These are phyloP conservation scores for Plodia interpunctella DNA, from an alignment of 1,140 invertebrate species.

Conservation along the genomic window DNA sequence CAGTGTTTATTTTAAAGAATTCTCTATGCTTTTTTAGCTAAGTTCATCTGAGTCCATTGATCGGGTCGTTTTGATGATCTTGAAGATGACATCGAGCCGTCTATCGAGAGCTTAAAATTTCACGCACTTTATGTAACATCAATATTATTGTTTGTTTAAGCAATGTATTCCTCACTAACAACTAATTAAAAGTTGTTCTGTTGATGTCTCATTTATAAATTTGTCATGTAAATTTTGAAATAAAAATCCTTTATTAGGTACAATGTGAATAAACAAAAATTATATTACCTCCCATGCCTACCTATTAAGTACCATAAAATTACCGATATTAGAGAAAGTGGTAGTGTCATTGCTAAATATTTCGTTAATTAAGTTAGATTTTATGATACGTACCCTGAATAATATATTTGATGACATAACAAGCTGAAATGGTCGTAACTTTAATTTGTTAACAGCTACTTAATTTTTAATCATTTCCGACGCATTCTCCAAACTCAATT, in stretches of 20 bases:
- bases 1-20: slow-evolving; percentile 70
- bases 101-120: slow-evolving; percentile 39
- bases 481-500: slow-evolving; percentile 16
- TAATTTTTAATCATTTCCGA: slow-evolving; percentile 22
- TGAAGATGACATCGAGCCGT: slow-evolving; percentile 43
- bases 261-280: too few species aligned
- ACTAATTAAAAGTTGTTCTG: too few species aligned
- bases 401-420: slow-evolving; percentile 4
- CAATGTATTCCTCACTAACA: not conserved
- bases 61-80: slow-evolving; percentile 37
- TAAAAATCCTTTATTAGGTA: too few species aligned
- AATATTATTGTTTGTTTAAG: slow-evolving; percentile 15
- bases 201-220: too few species aligned
- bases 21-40: slow-evolving; percentile 66
- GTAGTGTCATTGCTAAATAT: not conserved
- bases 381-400: not conserved
- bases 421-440: not conserved
- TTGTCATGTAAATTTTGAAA: too few species aligned
- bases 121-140: slow-evolving; percentile 15
- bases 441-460: slow-evolving; percentile 26
- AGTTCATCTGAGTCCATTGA: slow-evolving; percentile 60
- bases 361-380: too few species aligned
- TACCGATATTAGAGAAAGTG: not conserved
- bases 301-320: too few species aligned
- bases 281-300: too few species aligned